Conservation (phyloP, 2,888 invertebrate genomes). For the Hemicrepidius hirtus region DNA sequence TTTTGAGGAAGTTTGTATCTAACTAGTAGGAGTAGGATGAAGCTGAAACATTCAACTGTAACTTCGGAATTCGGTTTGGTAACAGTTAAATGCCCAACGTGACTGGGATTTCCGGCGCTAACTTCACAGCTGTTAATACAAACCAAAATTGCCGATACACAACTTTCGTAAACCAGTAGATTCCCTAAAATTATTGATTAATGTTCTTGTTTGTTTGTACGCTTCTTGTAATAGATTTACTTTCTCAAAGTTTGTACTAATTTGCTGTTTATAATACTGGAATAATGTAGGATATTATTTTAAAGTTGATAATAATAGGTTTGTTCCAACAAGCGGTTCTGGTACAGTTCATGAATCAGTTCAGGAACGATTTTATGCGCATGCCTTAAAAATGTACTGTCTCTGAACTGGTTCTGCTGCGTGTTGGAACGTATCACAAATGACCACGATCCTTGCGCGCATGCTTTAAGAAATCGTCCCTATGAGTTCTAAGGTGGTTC, state of each 20-base stretch:
- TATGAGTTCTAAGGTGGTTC: too few relatives aligned
- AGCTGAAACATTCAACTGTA: slow-evolving; percentile 12
- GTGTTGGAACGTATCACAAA: too few relatives aligned
- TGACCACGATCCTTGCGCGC: too few relatives aligned
- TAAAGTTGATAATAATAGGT: too few relatives aligned
- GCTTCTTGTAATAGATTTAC: slow-evolving; percentile 25
- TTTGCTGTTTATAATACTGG: slow-evolving; percentile 12
- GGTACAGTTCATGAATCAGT: too few relatives aligned
- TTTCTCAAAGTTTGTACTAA: slow-evolving; percentile 1
- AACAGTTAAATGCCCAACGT: slow-evolving; percentile 48
- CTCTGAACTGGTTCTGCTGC: too few relatives aligned
- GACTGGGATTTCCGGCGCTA: slow-evolving; percentile 55
- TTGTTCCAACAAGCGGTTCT: too few relatives aligned
- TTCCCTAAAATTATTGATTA: slow-evolving; percentile 31
- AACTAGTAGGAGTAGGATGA: neutral
- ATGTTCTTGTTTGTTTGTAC: slow-evolving; percentile 15
- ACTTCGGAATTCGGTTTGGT: slow-evolving; percentile 44
- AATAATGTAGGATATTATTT: slow-evolving; percentile 16
- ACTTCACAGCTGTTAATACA: slow-evolving; percentile 50
- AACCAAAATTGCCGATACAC: slow-evolving; percentile 22
- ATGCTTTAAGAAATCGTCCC: too few relatives aligned
- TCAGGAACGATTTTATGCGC: too few relatives aligned
- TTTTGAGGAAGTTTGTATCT: neutral
- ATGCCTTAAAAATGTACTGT: too few relatives aligned
- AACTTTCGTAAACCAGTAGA: neutral